These are phyloP conservation scores for Trachelus troglodyta DNA, from an alignment of 2,888 invertebrate genomes.

Conservation along the genomic window DNA sequence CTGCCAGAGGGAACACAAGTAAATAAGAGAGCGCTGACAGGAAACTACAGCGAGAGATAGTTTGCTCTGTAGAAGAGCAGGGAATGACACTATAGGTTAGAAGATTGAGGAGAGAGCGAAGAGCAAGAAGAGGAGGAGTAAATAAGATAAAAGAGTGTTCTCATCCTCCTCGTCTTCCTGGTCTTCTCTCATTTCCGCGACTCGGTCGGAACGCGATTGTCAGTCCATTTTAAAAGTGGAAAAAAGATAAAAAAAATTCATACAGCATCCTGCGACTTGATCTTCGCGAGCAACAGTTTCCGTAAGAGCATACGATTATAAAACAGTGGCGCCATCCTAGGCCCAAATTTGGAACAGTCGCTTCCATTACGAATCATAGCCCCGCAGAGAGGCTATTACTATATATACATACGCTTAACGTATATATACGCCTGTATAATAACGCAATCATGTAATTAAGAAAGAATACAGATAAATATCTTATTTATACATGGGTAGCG, in stretches of 20 bases:
- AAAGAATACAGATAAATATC: not conserved
- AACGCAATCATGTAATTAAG: not conserved
- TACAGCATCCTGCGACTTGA: not conserved
- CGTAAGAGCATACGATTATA: not conserved
- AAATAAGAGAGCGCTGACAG: not conserved
- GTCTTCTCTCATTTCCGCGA: not conserved
- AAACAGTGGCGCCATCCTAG: not conserved
- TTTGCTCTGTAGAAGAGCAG: slow-evolving; percentile 1
- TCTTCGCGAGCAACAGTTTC: not conserved
- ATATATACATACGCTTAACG: too few relatives aligned
- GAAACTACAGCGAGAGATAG: not conserved
- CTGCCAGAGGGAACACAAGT: not conserved
- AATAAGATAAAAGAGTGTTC: not conserved
- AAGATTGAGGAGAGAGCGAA: not conserved
- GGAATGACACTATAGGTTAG: not conserved
- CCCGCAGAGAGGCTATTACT: not conserved
- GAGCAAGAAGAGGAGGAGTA: not conserved
- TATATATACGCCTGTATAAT: too few relatives aligned
- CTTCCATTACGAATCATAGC: not conserved
- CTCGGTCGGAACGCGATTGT: not conserved
- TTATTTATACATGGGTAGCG: not conserved
- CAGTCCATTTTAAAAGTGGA: not conserved
- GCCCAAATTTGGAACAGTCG: not conserved
- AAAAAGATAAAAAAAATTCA: not conserved
- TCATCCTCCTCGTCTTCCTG: not conserved